Base-by-base conservation (phyloP, 2,888 invertebrate species). In the Ophonus ardosiacus region DNA sequence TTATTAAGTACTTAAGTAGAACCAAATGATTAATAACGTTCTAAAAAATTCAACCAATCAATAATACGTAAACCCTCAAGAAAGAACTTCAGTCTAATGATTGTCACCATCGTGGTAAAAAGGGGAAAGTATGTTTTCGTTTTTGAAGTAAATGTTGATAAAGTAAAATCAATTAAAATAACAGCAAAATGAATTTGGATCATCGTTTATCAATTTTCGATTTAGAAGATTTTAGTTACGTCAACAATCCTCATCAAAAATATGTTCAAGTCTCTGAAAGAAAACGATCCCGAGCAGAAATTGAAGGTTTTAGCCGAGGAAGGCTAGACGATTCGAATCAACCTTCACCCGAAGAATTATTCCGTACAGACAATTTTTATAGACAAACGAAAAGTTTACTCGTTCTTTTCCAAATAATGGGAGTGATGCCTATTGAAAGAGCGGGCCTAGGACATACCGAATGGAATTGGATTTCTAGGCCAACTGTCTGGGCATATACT, bases 371-470 rank as follows among this genome's bases (percentile, higher is more conserved):
- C 89, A 94, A 94, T 84, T 96, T 95, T 88, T 95, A 95, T 88
- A 91, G 94, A 15, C 95, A 93, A 0, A 96, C 95, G 0, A 95
- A 95, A 89, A 95, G 95, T 88, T 90, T 96, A 63, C 89, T 96
- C 86, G 94, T 95, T 0, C 90, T 96, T 4, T 96, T 96, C 88
- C 95, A 96, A 90, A 94, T 95, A 61, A 95, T 95, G 95, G 95
- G 95, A 2, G 92, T 95, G 0, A 95, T 95, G 95, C 95, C 95
- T 0, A 94, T 96, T 61, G 94, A 95, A 92, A 92, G 95, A 63
- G 94, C 94, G 71, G 92, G 93, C 1, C 92, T 59, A 86, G 87
- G 87, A 6, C 76, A 94, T 0, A 94, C 94, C 0, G 94, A 93
- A 13, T 94, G 90, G 88, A 93, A 93, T 79, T 95, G 95, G 95